Conservation (phyloP, 2,113 vertebrate species). For the Ellobius talpinus region DNA sequence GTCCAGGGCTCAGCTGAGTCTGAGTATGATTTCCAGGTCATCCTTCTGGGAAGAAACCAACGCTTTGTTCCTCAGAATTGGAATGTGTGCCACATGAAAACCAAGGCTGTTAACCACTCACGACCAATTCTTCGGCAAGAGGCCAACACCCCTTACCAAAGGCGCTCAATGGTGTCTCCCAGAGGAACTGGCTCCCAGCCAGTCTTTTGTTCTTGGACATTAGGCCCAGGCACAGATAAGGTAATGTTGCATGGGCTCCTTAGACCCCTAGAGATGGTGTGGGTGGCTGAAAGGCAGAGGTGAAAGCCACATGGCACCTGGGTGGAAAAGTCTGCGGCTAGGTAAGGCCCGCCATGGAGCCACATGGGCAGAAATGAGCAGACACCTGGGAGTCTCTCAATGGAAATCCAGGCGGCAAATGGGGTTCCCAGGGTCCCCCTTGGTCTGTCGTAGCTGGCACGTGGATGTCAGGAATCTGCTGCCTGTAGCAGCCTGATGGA, state of each 20-base stretch:
- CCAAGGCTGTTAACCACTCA: not conserved
- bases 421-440: not conserved
- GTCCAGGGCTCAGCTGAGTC: not conserved
- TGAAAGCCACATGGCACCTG: not conserved
- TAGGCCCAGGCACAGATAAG: not conserved
- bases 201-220: not conserved
- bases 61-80: not conserved
- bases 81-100: not conserved
- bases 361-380: rapidly evolving
- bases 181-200: not conserved
- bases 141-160: rapidly evolving
- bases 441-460: not conserved
- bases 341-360: not conserved
- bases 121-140: not conserved
- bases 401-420: not conserved
- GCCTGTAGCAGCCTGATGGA: not conserved
- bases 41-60: not conserved
- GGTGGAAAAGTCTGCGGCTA: not conserved
- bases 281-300: not conserved
- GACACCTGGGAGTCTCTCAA: not conserved
- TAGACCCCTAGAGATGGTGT: not conserved
- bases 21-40: not conserved
- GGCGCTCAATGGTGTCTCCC: not conserved
- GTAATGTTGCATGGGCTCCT: rapidly evolving
- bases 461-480: rapidly evolving